Conservation (phyloP, 2,888 invertebrate species). For the Diarsia rubi region DNA sequence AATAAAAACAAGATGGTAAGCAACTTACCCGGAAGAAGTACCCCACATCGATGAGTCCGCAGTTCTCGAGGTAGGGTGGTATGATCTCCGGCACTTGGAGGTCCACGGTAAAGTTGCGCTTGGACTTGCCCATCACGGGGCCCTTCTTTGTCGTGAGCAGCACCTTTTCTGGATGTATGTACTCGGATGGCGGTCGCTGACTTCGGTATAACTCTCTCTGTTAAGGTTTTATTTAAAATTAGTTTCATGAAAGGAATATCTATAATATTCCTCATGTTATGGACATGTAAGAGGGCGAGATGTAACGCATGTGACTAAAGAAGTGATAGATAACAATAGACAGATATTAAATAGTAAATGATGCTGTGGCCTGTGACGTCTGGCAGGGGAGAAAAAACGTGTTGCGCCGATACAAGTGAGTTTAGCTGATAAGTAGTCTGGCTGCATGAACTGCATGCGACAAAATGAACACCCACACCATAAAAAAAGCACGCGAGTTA, state of each 20-base stretch:
- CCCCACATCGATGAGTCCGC: conserved; percentile 78
- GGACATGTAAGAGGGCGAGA: too few relatives aligned
- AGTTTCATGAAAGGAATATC: not conserved
- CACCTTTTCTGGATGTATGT: conserved; percentile 71
- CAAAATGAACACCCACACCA: not conserved
- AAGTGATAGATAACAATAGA: too few relatives aligned
- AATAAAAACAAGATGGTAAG: not conserved
- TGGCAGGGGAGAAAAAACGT: too few relatives aligned
- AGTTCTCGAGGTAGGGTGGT: conserved; percentile 76
- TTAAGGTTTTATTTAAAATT: conserved; percentile 3
- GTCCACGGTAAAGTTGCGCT: conserved; percentile 67
- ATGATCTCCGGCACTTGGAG: conserved; percentile 77
- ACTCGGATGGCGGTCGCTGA: conserved; percentile 74
- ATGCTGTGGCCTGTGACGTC: too few relatives aligned
- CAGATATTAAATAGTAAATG: too few relatives aligned
- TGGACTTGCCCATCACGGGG: conserved; percentile 70
- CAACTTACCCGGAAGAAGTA: conserved; percentile 80
- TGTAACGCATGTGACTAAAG: too few relatives aligned
- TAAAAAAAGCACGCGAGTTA: not conserved
- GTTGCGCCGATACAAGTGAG: too few relatives aligned
- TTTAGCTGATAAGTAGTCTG: too few relatives aligned
- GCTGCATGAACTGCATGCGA: not conserved
- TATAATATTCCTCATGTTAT: too few relatives aligned
- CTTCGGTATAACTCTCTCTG: conserved; percentile 78
- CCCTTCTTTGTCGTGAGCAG: conserved; percentile 69